Conservation (phyloP, 2,797 vertebrate genomes). For the Falco columbarius region DNA sequence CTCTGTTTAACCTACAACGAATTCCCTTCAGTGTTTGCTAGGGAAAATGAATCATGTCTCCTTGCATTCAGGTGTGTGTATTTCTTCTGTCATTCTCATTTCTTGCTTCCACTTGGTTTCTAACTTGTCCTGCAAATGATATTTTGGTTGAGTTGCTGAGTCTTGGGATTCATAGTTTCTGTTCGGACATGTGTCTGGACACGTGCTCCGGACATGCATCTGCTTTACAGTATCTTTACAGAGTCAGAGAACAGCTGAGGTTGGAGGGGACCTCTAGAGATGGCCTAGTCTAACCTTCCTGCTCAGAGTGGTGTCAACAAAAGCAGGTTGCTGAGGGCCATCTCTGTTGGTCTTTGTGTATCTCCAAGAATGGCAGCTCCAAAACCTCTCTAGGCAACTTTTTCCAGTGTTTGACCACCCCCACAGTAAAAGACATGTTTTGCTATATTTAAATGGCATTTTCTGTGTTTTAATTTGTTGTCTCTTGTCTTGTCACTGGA, state of each 20-base stretch:
- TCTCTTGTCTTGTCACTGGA: neutral
- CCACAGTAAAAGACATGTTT: neutral
- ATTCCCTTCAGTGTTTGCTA: neutral
- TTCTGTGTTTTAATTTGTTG: neutral
- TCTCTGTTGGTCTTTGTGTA: neutral
- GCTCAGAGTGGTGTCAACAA: neutral
- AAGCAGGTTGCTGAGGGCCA: neutral
- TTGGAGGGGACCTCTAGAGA: neutral
- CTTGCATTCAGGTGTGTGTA: rapidly evolving
- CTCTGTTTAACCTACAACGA: neutral
- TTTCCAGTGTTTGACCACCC: rapidly evolving
- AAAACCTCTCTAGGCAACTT: neutral
- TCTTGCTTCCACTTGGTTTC: neutral
- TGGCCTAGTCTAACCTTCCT: neutral
- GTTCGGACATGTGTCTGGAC: neutral
- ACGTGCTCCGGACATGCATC: neutral
- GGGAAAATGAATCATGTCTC: neutral
- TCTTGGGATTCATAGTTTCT: neutral
- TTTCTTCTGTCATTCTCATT: neutral
- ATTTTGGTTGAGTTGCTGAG: neutral
- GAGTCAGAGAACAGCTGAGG: neutral
- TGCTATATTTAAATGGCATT: neutral
- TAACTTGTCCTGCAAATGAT: neutral
- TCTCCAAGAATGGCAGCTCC: neutral
- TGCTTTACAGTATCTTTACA: neutral